Evolutionary conservation across 2,113 vertebrate genomes (phyloP), one percentile per base, ranked within the genome.

Genomic region (Parus major): DNA sequence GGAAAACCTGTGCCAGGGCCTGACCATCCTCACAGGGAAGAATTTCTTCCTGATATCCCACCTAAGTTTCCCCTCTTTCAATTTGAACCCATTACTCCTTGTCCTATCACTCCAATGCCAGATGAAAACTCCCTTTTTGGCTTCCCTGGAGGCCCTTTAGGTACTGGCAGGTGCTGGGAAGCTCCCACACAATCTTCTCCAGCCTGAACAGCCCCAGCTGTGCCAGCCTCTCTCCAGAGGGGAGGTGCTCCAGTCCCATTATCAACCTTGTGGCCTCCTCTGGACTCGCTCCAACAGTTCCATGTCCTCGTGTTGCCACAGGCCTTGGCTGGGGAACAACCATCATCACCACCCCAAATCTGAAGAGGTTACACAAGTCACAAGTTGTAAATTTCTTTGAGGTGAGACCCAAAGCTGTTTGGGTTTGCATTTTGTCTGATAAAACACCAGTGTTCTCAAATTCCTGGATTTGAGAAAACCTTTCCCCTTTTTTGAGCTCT

Each of bases 341-440:
- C 25, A 5, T 7, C 82, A 57, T 17, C 39, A 14, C 5, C 41
- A 42, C 16, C 20, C 44, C 11, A 59, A 50, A 57, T 42, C 9
- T 35, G 44, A 42, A 25, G 16, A 42, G 23, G 6, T 5, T 53
- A 15, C 41, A 28, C 0, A 0, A 56, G 11, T 39, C 9, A 50
- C 5, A 65, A 24, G 13, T 21, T 31, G 21, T 20, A 66, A 2
- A 9, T 42, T 59, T 11, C 17, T n/a, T 70, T 23, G 25, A 50
- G 25, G 25, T 35, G 52, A 31, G 31, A 42, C 31, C 24, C 44
- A 35, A 50, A 66, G 20, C 20, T 31, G 5, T 31, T 25, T 39
- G 39, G 42, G 13, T 14, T 49, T 80, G 9, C 1, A 55, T 11
- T 66, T 73, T 70, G 35, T 39, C 11, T 42, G 12, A 64, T 56